A percentile compares a stretch with the other conserved stretches of the same genome.
Evolutionary conservation across 2,888 invertebrate species (phyloP).

Genomic region (Micoletzkya japonica): DNA sequence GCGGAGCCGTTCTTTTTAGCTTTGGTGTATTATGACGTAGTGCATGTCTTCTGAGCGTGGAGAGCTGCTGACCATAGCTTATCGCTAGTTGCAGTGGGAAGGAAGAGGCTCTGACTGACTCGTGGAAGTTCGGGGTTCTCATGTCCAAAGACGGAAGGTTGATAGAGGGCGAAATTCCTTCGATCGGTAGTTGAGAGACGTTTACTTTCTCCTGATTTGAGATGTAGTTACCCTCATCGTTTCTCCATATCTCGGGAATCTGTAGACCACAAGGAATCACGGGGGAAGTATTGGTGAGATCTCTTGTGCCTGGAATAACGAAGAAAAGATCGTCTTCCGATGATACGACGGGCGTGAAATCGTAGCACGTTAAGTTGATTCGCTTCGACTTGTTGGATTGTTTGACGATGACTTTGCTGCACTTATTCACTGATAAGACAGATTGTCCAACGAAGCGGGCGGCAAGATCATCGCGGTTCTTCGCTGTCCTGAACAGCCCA

Average conservation of each 20-base stretch:
- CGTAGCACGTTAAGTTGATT: constrained; percentile 29
- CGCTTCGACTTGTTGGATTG: constrained; percentile 15
- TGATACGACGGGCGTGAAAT: constrained; percentile 29
- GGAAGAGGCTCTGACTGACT: neutral
- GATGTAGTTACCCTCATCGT: neutral
- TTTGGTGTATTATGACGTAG: no score
- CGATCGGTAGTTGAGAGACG: neutral
- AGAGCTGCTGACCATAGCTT: neutral
- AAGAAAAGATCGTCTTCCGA: constrained; percentile 10
- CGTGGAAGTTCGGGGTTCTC: neutral
- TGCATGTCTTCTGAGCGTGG: neutral
- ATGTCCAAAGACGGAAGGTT: neutral
- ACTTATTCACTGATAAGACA: constrained; percentile 26
- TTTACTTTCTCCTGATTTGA: neutral
- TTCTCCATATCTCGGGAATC: constrained; percentile 15
- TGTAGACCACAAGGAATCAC: constrained; percentile 20
- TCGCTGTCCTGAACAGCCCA: constrained; percentile 28
- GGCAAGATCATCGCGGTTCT: constrained; percentile 30
- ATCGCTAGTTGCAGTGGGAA: neutral
- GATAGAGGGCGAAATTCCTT: neutral
- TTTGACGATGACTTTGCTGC: constrained; percentile 7
- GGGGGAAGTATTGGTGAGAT: constrained; percentile 14
- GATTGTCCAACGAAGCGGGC: constrained; percentile 28
- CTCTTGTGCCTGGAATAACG: constrained; percentile 20
- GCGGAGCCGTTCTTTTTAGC: no score